Conservation (phyloP, 2,797 vertebrate species). For the Girardinus metallicus region DNA sequence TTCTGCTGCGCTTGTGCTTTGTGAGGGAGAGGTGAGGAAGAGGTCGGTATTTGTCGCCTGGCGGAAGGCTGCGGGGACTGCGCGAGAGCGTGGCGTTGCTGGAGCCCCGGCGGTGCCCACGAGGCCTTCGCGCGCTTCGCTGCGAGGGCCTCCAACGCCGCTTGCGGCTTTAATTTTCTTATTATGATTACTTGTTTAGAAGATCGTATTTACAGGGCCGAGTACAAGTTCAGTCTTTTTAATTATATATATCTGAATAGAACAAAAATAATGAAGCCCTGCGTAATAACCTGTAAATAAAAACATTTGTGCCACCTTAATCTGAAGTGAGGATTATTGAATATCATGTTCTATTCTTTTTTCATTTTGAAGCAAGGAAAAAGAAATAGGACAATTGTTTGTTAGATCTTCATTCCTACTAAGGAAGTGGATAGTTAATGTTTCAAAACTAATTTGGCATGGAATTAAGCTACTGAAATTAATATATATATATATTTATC, state of each 20-base stretch:
- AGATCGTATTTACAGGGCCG: neutral
- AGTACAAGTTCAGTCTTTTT: neutral
- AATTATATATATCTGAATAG: neutral
- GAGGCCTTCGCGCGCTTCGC: too few relatives aligned
- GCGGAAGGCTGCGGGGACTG: too few relatives aligned
- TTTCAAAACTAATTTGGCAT: neutral
- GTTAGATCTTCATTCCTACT: neutral
- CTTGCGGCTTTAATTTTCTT: neutral
- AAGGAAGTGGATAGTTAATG: neutral
- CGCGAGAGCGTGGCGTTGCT: too few relatives aligned
- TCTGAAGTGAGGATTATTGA: neutral
- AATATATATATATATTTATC: neutral
- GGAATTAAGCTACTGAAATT: neutral
- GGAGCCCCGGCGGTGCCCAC: too few relatives aligned
- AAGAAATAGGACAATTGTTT: neutral
- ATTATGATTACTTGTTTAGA: neutral
- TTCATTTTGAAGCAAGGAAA: neutral
- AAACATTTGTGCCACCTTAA: neutral
- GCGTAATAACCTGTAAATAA: neutral
- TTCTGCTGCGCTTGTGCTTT: too few relatives aligned
- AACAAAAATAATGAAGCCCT: neutral
- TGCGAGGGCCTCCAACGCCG: too few relatives aligned
- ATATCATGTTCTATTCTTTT: neutral
- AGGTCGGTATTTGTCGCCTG: too few relatives aligned
- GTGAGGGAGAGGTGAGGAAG: too few relatives aligned